Evolutionary conservation across 2,888 invertebrate genomes (phyloP), one percentile per base, ranked within the genome.

Genomic region (Temnothorax unifasciatus): DNA sequence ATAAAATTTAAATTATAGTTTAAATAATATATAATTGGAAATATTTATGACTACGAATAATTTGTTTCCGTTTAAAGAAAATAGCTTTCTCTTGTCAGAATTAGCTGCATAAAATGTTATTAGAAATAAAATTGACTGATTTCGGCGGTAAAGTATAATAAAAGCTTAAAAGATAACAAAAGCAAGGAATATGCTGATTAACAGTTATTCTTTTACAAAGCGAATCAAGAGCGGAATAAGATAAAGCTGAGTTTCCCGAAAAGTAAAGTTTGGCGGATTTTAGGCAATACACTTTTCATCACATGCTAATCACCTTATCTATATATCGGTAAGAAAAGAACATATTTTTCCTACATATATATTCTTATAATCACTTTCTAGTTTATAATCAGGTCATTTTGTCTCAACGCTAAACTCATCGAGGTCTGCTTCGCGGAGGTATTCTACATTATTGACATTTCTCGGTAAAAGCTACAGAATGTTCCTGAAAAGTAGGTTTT

Each of bases 161-260:
- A 83, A 76, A 85, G 54, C 34, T 63, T 63, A 44, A 34, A 71
- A 71, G 83, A 82, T 85, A 63, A 52, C 74, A 50, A 44, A 54
- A 61, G 54, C 71, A 75, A 83, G 69, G 75, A 83, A 77, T 68
- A 34, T 57, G 68, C 68, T 89, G 85, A 89, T 89, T 89, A 87
- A 87, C 87, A 87, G 82, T 34, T 57, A 82, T 84, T 44, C 79
- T 82, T 85, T 84, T 85, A 82, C 71, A 63, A 18, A 29, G 11
- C 29, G 64, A 75, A 34, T 64, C 57, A 34, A 29, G 71, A 61
- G 41, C 11, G 47, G 25, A 71, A 64, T 57, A 66, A 63, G 52
- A 71, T 76, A 73, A 79, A 79, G 68, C 54, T 63, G 44, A 61
- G n/a, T 25, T 1, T 41, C 50, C 11, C 66, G 34, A 21, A 50